phyloP scores from a whole-genome alignment of 1,140 invertebrate genomes.

The Tetraneura akinire region DNA sequence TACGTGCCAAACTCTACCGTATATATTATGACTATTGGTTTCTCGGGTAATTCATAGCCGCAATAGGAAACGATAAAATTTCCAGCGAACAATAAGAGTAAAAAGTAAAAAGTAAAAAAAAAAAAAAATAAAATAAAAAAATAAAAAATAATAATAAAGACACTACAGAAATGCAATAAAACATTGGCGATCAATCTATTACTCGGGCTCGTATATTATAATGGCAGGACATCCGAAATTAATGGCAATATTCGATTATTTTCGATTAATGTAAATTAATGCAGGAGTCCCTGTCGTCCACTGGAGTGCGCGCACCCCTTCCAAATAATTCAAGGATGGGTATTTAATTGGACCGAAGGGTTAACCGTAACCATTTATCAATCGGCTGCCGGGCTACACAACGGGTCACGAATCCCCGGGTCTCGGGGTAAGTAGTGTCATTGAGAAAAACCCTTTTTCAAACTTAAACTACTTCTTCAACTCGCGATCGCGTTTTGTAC shows the following conservation, averaged over 20 bases:
- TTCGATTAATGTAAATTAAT: constrained; percentile 42
- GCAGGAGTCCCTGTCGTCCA: neutral
- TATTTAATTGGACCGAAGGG: constrained; percentile 26
- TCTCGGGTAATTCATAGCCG: neutral
- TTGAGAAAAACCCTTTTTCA: constrained; percentile 28
- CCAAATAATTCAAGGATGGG: neutral
- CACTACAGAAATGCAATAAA: neutral
- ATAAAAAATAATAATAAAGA: too few relatives aligned
- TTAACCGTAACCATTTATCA: constrained; percentile 40
- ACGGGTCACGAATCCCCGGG: neutral
- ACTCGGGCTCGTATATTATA: neutral
- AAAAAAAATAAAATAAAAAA: neutral
- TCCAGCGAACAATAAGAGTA: neutral
- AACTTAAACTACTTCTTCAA: neutral
- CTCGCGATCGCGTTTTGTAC: neutral
- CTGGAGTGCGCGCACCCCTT: neutral
- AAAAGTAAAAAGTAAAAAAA: neutral
- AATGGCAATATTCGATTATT: constrained; percentile 42
- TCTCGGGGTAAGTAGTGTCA: constrained; percentile 14
- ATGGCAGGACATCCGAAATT: constrained; percentile 24
- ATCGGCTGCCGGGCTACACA: neutral
- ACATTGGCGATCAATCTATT: constrained; percentile 28
- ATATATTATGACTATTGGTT: constrained; percentile 37
- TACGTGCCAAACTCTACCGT: constrained; percentile 10
- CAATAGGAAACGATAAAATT: neutral